Conservation (phyloP, 2,797 vertebrate species). For the Zalophus californianus region DNA sequence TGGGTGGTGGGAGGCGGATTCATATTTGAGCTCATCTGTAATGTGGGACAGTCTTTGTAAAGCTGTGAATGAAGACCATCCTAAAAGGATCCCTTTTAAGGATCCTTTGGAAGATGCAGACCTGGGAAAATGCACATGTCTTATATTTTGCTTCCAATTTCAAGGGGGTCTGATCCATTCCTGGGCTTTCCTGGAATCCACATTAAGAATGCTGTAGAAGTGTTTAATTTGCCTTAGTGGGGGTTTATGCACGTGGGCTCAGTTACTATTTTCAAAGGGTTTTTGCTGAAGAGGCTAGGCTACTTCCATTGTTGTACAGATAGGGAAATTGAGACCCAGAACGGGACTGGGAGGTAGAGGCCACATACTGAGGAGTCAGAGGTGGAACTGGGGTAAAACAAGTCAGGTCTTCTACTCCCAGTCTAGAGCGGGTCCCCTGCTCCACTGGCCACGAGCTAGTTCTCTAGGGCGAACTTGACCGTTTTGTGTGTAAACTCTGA, state of each 20-base stretch:
- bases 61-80: background rate
- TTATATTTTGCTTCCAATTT: background rate
- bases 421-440: background rate
- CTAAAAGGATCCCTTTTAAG: background rate
- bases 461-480: background rate
- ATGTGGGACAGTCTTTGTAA: background rate
- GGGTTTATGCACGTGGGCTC: background rate
- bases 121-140: background rate
- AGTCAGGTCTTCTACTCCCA: background rate
- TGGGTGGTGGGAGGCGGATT: background rate
- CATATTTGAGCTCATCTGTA: background rate
- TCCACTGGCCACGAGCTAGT: background rate
- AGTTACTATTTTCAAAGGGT: background rate
- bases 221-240: background rate
- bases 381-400: background rate
- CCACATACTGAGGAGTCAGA: background rate
- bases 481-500: background rate
- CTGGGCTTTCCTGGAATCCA: background rate
- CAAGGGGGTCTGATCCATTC: background rate
- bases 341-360: background rate
- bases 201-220: background rate
- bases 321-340: constrained; percentile 3
- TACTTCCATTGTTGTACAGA: background rate
- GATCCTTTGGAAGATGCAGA: background rate
- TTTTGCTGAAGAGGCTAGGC: background rate